Evolutionary conservation across 2,797 vertebrate genomes (phyloP).

Genomic region (Eleutherodactylus coqui): DNA sequence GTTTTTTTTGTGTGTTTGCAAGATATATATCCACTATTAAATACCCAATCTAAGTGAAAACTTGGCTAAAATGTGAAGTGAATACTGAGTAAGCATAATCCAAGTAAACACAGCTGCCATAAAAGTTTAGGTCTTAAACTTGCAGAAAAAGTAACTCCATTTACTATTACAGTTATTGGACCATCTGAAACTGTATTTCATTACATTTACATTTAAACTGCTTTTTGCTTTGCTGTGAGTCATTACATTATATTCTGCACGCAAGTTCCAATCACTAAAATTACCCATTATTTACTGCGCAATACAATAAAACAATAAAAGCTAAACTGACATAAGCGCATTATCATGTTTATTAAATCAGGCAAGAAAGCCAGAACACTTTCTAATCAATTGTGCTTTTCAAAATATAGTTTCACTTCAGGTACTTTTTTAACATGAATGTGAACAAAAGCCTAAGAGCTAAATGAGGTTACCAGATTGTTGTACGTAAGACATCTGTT

Average conservation of each 20-base stretch:
- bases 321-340: conserved; percentile 41
- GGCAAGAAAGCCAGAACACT: conserved; percentile 21
- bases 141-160: not conserved
- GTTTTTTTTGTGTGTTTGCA: not conserved
- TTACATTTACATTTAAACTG: conserved; percentile 16
- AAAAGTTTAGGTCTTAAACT: not conserved
- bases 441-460: conserved; percentile 5
- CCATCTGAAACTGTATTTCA: conserved; percentile 23
- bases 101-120: conserved; percentile 4
- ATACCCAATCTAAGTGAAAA: not conserved
- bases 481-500: conserved; percentile 7
- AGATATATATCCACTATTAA: not conserved
- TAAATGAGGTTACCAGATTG: not conserved
- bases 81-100: not conserved
- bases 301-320: conserved; percentile 52
- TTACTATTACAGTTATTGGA: not conserved
- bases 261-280: conserved; percentile 34
- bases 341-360: conserved; percentile 53
- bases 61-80: not conserved
- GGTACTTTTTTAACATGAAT: not conserved
- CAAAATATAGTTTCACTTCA: not conserved
- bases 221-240: conserved; percentile 32
- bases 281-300: conserved; percentile 29
- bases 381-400: conserved; percentile 43
- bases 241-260: conserved; percentile 19